Evolutionary conservation across 2,113 vertebrate genomes (phyloP).

Genomic region (Todiramphus saurophagus): DNA sequence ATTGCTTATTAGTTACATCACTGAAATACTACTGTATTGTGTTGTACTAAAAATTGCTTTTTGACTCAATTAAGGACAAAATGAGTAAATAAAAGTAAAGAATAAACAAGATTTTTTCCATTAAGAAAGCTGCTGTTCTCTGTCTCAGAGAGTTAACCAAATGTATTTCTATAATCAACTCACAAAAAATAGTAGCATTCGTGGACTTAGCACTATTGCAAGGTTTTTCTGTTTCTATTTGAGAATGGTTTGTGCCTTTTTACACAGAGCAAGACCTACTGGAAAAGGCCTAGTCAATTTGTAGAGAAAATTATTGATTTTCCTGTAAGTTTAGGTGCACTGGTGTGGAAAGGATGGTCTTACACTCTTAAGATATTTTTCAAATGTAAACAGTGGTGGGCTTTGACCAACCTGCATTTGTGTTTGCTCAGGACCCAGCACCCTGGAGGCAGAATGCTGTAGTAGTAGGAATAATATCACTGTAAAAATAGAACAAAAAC

Average conservation of each 20-base stretch:
- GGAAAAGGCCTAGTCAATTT: constrained; percentile 4
- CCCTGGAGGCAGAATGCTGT: not conserved
- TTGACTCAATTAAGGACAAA: not conserved
- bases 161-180: not conserved
- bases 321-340: not conserved
- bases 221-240: not conserved
- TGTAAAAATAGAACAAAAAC: not conserved
- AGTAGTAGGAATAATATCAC: not conserved
- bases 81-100: not conserved
- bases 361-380: constrained; percentile 13
- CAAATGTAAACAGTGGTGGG: not conserved
- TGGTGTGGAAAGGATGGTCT: constrained; percentile 1
- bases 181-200: not conserved
- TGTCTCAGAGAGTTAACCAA: not conserved
- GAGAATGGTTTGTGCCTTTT: not conserved
- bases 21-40: not conserved
- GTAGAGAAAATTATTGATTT: constrained; percentile 26
- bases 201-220: not conserved
- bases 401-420: not conserved
- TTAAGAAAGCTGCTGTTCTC: not conserved
- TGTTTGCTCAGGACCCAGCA: constrained; percentile 11
- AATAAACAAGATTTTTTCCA: not conserved
- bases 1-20: not conserved
- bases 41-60: not conserved
- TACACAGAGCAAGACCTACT: not conserved